Evolutionary conservation across 92 coral and sea anemone species (phyloP).

Genomic region (Zoanthus solanderi): DNA sequence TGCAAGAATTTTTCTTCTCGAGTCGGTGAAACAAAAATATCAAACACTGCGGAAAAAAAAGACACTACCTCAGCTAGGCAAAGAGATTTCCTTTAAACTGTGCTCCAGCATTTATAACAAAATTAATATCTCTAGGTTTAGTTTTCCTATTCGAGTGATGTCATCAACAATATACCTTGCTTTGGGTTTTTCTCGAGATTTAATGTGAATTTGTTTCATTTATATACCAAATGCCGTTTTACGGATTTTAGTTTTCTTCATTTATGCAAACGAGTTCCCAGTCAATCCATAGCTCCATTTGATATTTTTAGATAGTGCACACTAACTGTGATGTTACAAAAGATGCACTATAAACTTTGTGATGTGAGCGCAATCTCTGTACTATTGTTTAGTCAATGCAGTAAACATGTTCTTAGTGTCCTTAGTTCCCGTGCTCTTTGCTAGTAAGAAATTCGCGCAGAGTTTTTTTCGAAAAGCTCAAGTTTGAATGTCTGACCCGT

Average conservation of each 20-base stretch:
- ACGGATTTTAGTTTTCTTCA: neutral
- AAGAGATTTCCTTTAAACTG: neutral
- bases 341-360: slow-evolving; percentile 4
- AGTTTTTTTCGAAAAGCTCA: no score
- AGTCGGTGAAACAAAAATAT: neutral
- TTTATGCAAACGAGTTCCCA: slow-evolving; percentile 2
- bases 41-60: neutral
- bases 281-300: neutral
- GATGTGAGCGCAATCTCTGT: neutral
- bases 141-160: neutral
- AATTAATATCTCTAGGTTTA: neutral
- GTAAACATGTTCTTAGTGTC: no score
- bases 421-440: no score
- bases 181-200: slow-evolving; percentile 6
- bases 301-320: neutral
- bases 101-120: slow-evolving; percentile 1
- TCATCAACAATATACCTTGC: slow-evolving; percentile 3
- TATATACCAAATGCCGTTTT: neutral
- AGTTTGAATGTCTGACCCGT: no score
- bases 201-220: neutral
- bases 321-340: slow-evolving; percentile 11
- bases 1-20: slow-evolving; percentile 6
- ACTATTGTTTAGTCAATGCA: no score
- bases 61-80: neutral
- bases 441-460: no score